Percentiles rank a stretch among this genome's conserved stretches.
These are phyloP conservation scores for Nilaparvata lugens DNA, from an alignment of 1,140 invertebrate species.

Conservation along the genomic window DNA sequence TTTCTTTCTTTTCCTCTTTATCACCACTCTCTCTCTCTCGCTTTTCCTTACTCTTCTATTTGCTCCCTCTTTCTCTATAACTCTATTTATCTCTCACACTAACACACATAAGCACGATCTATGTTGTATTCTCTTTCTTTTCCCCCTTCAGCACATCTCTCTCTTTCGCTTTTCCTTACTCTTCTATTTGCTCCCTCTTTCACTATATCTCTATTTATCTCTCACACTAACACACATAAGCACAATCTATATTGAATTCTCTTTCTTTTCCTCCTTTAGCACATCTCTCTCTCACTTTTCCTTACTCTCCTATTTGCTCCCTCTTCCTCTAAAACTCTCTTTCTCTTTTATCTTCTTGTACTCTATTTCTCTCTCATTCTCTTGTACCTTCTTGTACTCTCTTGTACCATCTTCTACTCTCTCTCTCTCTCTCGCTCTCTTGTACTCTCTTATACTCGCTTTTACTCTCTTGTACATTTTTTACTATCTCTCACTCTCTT, in stretches of 20 bases:
- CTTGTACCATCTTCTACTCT: not conserved
- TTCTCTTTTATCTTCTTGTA: not conserved
- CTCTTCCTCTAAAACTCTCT: not conserved
- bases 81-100: not conserved
- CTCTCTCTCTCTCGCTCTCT: not conserved
- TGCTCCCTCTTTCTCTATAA: not conserved
- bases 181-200: not conserved
- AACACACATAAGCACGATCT: too few species aligned
- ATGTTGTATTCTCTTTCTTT: too few species aligned
- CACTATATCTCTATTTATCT: not conserved
- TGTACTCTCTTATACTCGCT: not conserved
- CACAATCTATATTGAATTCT: too few species aligned
- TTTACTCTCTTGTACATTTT: too few species aligned
- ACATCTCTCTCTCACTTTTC: not conserved
- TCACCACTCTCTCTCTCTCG: not conserved
- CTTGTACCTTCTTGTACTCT: not conserved
- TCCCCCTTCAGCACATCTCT: too few species aligned
- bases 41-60: not conserved
- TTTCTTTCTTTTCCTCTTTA: too few species aligned
- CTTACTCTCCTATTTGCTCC: not conserved
- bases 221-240: too few species aligned
- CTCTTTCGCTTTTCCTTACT: not conserved
- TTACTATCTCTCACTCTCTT: too few species aligned
- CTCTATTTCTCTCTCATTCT: not conserved
- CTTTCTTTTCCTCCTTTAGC: too few species aligned